Base-by-base conservation (phyloP, 2,113 vertebrate genomes). In the Engystomops pustulosus region DNA sequence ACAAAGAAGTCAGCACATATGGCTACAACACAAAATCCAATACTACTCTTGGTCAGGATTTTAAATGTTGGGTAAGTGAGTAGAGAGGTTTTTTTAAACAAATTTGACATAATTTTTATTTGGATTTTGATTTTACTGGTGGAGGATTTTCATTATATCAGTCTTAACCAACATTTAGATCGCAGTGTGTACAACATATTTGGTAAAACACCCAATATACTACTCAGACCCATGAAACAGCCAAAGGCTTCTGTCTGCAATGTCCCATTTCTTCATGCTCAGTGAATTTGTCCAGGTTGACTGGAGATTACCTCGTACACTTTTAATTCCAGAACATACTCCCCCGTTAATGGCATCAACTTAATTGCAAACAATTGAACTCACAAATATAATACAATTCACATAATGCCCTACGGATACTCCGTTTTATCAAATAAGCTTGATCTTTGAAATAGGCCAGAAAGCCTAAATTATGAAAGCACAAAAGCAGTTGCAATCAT, bases 391-490 rank as follows among this genome's bases (percentile, higher is more conserved):
- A 78, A 78, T 78, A 78, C 51, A 78, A 58, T 36, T 78, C 75
- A 41, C 75, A 78, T 58, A 17, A 60, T 14, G 53, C 75, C 75
- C 75, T 60, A 41, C 51, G 75, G 75, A 78, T 25, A 41, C 32
- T 41, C 51, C 18, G 75, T 78, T 60, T 58, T 78, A 78, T 78
- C 75, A 60, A 78, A 53, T 38, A 78, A 78, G 51, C 41, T 58
- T 38, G 75, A 78, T 78, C 49, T 78, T 60, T 78, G 75, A 78
- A 58, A 58, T 58, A 78, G 51, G 75, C 75, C 75, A 78, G 75
- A 78, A 78, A 58, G 55, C 51, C 75, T 78, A 78, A 78, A 78
- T 78, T 78, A 78, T 78, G 75, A 78, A 78, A 78, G 75, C 51
- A 58, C 32, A 36, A 78, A 58, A 78, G 75, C 47, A 60, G 30